These are phyloP conservation scores for Pristiophorus japonicus DNA, from an alignment of 2,113 vertebrate species.

Conservation along the genomic window DNA sequence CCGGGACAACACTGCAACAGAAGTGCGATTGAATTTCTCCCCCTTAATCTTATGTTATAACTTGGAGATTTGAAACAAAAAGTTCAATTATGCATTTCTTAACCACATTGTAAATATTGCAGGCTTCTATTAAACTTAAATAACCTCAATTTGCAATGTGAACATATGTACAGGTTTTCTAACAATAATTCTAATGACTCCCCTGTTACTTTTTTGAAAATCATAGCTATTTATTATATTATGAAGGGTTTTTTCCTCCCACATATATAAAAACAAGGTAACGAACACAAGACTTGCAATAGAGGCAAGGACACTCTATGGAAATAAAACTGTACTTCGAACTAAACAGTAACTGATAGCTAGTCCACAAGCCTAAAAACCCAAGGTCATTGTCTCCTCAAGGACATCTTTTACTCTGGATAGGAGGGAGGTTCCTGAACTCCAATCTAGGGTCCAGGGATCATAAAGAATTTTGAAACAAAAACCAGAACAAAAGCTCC, in stretches of 20 bases:
- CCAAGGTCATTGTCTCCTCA: too few species aligned
- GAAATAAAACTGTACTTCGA: conserved; percentile 2
- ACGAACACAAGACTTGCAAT: not conserved
- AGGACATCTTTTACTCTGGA: not conserved
- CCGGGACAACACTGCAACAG: too few species aligned
- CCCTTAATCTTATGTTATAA: not conserved
- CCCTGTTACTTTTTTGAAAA: not conserved
- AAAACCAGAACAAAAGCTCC: not conserved
- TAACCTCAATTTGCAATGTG: not conserved
- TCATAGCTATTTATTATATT: not conserved
- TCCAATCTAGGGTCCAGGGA: not conserved
- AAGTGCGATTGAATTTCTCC: too few species aligned
- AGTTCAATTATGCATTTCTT: not conserved
- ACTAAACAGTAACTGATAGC: not conserved
- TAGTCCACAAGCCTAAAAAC: not conserved
- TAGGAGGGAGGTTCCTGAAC: not conserved
- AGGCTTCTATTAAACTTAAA: not conserved
- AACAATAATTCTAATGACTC: not conserved
- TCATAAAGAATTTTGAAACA: not conserved
- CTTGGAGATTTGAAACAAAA: not conserved
- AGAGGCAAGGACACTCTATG: not conserved
- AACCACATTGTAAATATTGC: not conserved
- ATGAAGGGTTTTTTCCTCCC: not conserved
- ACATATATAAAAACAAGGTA: not conserved
- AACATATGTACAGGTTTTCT: not conserved